Conservation (phyloP, 2,888 invertebrate species). For the Tachystola acroxantha region DNA sequence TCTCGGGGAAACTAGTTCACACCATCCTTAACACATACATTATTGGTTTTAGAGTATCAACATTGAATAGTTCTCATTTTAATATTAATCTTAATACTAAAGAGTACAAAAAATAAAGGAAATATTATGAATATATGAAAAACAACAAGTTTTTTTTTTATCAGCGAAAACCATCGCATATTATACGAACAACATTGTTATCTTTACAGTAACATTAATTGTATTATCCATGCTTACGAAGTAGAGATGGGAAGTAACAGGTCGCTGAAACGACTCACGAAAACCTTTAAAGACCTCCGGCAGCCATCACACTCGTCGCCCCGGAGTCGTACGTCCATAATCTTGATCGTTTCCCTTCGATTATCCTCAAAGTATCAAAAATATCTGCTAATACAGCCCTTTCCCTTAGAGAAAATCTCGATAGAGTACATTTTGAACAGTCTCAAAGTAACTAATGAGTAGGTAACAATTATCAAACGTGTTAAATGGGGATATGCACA, state of each 20-base stretch:
- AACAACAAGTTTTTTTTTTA: conserved; percentile 62
- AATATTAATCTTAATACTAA: conserved; percentile 76
- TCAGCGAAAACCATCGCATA: conserved; percentile 70
- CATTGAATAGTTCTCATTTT: conserved; percentile 75
- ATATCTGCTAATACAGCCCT: conserved; percentile 76
- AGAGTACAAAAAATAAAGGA: conserved; percentile 79
- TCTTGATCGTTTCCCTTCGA: conserved; percentile 70
- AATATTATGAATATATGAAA: conserved; percentile 77
- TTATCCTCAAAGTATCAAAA: conserved; percentile 76
- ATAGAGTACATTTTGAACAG: conserved; percentile 73
- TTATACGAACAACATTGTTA: conserved; percentile 76
- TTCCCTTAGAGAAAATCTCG: conserved; percentile 74
- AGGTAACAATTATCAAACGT: conserved; percentile 74
- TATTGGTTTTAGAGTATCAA: conserved; percentile 75
- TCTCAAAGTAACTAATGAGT: conserved; percentile 76
- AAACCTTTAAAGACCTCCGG: neutral
- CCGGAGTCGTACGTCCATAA: conserved; percentile 21
- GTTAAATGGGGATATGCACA: conserved; percentile 71
- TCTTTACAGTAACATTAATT: conserved; percentile 72
- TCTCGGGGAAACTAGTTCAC: conserved; percentile 74
- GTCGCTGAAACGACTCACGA: conserved; percentile 23
- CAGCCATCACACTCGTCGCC: conserved; percentile 9
- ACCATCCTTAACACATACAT: conserved; percentile 67
- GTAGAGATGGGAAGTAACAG: conserved; percentile 46
- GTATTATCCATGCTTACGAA: conserved; percentile 56